These are phyloP conservation scores for Zootoca vivipara DNA, from an alignment of 2,113 vertebrate genomes.

Conservation along the genomic window DNA sequence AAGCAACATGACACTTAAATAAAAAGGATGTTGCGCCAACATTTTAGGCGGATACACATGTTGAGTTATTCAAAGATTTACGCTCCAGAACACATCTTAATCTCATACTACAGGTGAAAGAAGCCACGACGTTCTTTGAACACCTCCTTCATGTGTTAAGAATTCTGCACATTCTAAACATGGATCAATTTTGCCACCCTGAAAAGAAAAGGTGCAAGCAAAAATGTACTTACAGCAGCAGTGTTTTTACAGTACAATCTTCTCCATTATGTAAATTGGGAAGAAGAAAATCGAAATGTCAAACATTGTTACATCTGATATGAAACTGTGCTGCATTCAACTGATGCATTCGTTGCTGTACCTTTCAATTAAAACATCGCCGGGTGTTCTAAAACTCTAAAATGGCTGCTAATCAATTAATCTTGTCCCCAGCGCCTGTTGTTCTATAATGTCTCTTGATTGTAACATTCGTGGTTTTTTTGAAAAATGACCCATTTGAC, in stretches of 20 bases:
- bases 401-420: conserved; percentile 1
- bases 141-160: neutral
- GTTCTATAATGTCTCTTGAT: conserved; percentile 1
- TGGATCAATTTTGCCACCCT: neutral
- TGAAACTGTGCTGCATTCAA: conserved; percentile 1
- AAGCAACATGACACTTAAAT: neutral
- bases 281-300: conserved; percentile 38
- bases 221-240: conserved; percentile 20
- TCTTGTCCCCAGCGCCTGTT: fast-evolving
- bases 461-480: neutral
- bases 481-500: neutral
- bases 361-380: conserved; percentile 19
- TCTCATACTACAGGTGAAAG: neutral
- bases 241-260: conserved; percentile 22
- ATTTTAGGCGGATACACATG: neutral
- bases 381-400: neutral
- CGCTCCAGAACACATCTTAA: conserved; percentile 35
- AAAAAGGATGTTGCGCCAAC: neutral
- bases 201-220: conserved; percentile 23
- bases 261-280: conserved; percentile 35
- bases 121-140: neutral
- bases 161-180: conserved; percentile 35
- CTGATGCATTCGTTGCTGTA: neutral
- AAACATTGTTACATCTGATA: conserved; percentile 44
- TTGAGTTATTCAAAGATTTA: conserved; percentile 30